Evolutionary conservation across 2,113 vertebrate genomes (phyloP), one percentile per base, ranked within the genome.

Genomic region (Psilopsiagon aymara): DNA sequence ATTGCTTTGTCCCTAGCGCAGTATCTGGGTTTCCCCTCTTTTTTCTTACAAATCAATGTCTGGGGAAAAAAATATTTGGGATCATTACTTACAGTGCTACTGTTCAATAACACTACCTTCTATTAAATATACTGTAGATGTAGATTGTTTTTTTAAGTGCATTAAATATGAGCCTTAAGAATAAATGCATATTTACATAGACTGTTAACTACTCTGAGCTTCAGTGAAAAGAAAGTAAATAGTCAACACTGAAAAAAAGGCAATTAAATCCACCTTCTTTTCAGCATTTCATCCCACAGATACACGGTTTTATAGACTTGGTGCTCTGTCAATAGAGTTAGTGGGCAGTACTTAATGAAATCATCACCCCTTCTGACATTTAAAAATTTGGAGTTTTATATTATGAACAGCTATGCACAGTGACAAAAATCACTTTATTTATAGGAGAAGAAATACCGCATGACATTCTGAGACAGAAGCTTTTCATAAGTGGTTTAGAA

Each of bases 181-280:
- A 92, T 92, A 95, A 97, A 92, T 92, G 68, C 46, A 13, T 90
- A 97, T 97, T 98, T 97, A 96, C 94, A 95, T 77, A 92, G 96
- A 96, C 39, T 84, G 86, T 82, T 92, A 96, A 96, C 89, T 95
- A 92, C 94, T 97, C 47, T 53, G 71, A 85, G 80, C 49, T 89
- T 91, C 51, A 79, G n/a, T 91, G 81, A 89, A 94, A 73, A 94
- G 73, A 86, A 91, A 75, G 57, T 92, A 92, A 95, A 91, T 35
- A 94, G 79, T 51, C 71, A 94, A 91, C 53, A 90, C 13, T 82
- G 74, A 63, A 93, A 94, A 76, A 81, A 51, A 67, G 60, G 66
- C 71, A 92, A 78, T 92, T 93, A 93, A 92, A 84, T 89, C 57
- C 14, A 1, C n/a, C 21, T 68, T 69, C 46, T 84, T 96, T 88